Percentiles rank a stretch among this genome's conserved stretches.
phyloP scores from a whole-genome alignment of 2,888 invertebrate genomes.

The Lomographa bimaculata region DNA sequence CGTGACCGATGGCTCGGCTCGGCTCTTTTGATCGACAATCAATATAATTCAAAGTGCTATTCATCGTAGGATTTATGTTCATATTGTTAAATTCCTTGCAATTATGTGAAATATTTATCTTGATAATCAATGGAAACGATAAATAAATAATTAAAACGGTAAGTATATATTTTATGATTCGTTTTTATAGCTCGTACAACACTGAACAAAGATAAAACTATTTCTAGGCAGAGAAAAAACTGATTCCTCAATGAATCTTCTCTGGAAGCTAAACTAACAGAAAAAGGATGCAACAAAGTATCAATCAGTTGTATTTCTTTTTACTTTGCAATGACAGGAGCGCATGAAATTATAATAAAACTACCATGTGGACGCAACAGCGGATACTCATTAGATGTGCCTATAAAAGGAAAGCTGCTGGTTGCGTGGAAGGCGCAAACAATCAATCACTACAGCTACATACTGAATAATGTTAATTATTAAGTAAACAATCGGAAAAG shows the following conservation, averaged over 20 bases:
- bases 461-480: constrained; percentile 43
- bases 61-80: constrained; percentile 68
- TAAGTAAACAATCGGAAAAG: constrained; percentile 36
- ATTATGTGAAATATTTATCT: constrained; percentile 54
- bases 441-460: constrained; percentile 49
- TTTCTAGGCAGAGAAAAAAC: constrained; percentile 2
- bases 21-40: constrained; percentile 69
- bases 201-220: no score
- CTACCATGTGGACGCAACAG: constrained; percentile 31
- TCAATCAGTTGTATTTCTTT: constrained; percentile 19
- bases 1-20: constrained; percentile 55
- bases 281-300: constrained; percentile 8
- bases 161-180: no score
- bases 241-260: constrained; percentile 2
- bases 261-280: constrained; percentile 1
- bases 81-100: constrained; percentile 63
- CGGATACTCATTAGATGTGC: constrained; percentile 42
- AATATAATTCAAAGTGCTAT: constrained; percentile 64
- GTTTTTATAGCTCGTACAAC: no score
- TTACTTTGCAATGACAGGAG: constrained; percentile 16
- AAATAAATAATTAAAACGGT: neutral
- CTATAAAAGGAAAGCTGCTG: constrained; percentile 48
- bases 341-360: constrained; percentile 38
- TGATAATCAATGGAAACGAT: constrained; percentile 26
- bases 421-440: constrained; percentile 56